Evolutionary conservation across 2,113 vertebrate species (phyloP), one percentile per base, ranked within the genome.

Genomic region (Hyaena hyaena): DNA sequence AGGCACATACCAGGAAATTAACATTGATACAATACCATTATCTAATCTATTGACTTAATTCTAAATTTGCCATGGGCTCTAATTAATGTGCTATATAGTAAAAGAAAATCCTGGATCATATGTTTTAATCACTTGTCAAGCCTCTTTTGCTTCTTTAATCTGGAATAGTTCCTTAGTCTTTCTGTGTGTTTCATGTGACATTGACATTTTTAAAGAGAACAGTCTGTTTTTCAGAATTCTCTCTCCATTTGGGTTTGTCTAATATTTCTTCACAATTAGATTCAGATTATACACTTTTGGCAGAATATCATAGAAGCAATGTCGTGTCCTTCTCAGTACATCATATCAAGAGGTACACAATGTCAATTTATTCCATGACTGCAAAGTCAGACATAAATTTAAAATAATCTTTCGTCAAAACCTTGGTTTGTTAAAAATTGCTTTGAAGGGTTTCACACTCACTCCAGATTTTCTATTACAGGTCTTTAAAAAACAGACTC

Each of bases 401-500:
- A 76, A 95, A 97, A 82, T 69, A 48, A 80, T 83, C 79, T 97
- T 93, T 97, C 50, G 77, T 94, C 80, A 82, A 58, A 96, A 96
- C 68, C 91, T 76, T 93, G 76, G 84, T 94, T 96, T 97, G 89
- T 87, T 97, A 96, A 92, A 92, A 83, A 93, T 85, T 74, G 90
- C 89, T 88, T 95, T 89, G 95, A 97, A 97, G 65, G 93, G 53
- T 85, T 97, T 96, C 68, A 96, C 63, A 93, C 83, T 90, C 85
- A 81, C 76, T 96, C 76, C 69, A 94, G 81, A 95, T 77, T 96
- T 90, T 96, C 93, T 55, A 50, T 86, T 93, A 88, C 35, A 95
- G 80, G 83, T 85, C 81, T 93, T 97, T 95, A 81, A 95, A 96
- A 96, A 97, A 93, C 97, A 97, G 95, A 97, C 86, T 96, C 58